Base-by-base conservation (phyloP, 2,113 vertebrate species). In the Oostethus manadensis region DNA sequence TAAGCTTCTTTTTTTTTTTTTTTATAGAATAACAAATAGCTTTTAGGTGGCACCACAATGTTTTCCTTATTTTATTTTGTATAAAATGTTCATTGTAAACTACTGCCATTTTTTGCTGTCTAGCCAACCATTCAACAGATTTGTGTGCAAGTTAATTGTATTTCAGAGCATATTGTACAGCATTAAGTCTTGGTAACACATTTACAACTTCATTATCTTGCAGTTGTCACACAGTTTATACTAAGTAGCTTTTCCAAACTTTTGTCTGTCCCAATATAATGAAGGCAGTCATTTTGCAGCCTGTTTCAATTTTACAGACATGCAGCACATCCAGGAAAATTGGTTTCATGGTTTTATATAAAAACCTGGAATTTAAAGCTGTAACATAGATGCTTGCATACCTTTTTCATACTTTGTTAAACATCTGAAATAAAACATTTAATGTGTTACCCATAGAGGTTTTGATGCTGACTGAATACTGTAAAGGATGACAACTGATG, bases 1-100 rank as follows among this genome's bases (percentile, higher is more conserved):
- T 57, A 61, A 74, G 73, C 62, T 72, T 87, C 81, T 77, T n/a
- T 61, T 64, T 74, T 54, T 81, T 79, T 68, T 86, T 82, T 26
- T 26, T 26, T 26, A 26, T n/a, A 77, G 64, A 87, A 85, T 85
- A 86, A 88, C 79, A 84, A 84, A 84, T 85, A 14, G 13, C 80
- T 92, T 93, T 92, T 91, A 91, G 76, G 83, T 87, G 86, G 90
- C 88, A 85, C 72, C 68, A 51, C 14, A 16, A 66, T 54, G 70
- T 65, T 58, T 62, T 38, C 74, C 64, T 51, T 70, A 44, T 83
- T 84, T 85, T 80, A 61, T 83, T 82, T 78, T 83, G 77, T 88
- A 80, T 81, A 86, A 69, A 79, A 18, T 68, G 79, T 74, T 84
- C 71, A 51, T 35, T 71, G 64, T 81, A 71, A 62, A 59, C 64